Evolutionary conservation across 1,140 invertebrate species (phyloP).

Genomic region (Drosophila novamexicana): DNA sequence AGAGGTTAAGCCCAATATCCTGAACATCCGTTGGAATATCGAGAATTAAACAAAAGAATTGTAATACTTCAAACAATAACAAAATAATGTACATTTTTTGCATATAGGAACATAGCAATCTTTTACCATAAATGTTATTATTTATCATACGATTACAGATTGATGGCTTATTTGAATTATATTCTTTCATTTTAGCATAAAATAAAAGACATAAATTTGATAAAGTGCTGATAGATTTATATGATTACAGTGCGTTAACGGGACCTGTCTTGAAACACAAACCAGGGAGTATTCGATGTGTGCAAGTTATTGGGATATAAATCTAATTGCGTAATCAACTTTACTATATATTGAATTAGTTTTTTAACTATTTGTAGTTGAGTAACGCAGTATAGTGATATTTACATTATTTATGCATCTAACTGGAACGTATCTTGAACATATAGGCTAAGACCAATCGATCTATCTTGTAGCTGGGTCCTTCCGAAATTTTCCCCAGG

Average conservation of each 20-base stretch:
- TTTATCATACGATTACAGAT: conserved; percentile 37
- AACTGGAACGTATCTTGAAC: conserved; percentile 86
- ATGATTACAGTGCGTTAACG: conserved; percentile 43
- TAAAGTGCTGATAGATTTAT: conserved; percentile 46
- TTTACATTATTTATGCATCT: conserved; percentile 50
- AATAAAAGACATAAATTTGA: conserved; percentile 42
- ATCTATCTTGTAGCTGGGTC: too few relatives aligned
- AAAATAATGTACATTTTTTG: conserved; percentile 46
- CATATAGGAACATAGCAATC: conserved; percentile 51
- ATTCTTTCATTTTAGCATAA: conserved; percentile 39
- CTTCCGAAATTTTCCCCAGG: too few relatives aligned
- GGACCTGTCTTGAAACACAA: too few relatives aligned
- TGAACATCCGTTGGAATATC: too few relatives aligned
- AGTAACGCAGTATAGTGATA: conserved; percentile 39
- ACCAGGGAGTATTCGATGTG: too few relatives aligned
- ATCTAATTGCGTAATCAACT: conserved; percentile 37
- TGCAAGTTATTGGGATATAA: too few relatives aligned
- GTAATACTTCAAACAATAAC: conserved; percentile 28
- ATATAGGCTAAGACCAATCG: conserved; percentile 61
- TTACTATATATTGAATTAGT: neutral
- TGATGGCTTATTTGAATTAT: conserved; percentile 41
- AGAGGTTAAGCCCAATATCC: too few relatives aligned
- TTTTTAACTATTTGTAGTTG: too few relatives aligned
- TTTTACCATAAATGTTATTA: conserved; percentile 31
- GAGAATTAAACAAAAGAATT: too few relatives aligned